A percentile compares a stretch with the other conserved stretches of the same genome.
Conservation (phyloP, 2,113 vertebrate genomes). For the Neoarius graeffei region DNA sequence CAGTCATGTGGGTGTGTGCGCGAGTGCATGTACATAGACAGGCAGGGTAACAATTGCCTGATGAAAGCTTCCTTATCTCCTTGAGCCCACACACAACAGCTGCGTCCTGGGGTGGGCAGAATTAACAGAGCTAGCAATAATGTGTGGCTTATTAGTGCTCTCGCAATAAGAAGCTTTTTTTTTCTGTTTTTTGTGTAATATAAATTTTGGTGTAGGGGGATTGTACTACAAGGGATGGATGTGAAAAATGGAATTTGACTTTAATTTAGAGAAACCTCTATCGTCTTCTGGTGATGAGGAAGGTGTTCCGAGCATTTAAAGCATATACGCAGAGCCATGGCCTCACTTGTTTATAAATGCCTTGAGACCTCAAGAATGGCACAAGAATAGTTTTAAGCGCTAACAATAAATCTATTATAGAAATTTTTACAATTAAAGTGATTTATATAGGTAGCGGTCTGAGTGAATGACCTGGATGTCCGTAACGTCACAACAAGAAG, state of each 20-base stretch:
- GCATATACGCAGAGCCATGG: too few species aligned
- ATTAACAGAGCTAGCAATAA: neutral
- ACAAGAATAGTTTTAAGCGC: too few species aligned
- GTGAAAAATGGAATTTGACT: slow-evolving; percentile 48
- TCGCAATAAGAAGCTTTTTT: neutral
- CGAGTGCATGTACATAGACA: neutral
- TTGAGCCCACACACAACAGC: neutral
- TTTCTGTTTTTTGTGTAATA: neutral
- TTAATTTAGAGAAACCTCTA: slow-evolving; percentile 43
- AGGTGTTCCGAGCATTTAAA: neutral
- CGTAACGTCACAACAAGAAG: too few species aligned
- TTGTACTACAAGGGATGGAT: slow-evolving; percentile 27
- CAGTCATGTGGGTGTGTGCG: neutral
- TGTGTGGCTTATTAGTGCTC: neutral
- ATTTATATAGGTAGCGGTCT: too few species aligned
- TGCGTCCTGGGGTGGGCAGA: neutral
- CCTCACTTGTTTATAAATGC: too few species aligned
- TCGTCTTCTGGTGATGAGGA: slow-evolving; percentile 10
- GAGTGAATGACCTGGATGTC: too few species aligned
- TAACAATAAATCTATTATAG: too few species aligned
- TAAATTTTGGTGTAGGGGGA: neutral
- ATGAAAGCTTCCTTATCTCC: neutral
- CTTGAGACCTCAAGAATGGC: too few species aligned
- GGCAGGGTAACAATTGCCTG: neutral
- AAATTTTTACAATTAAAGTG: too few species aligned